phyloP scores from a whole-genome alignment of 2,888 invertebrate species.

The Conistra vaccinii region DNA sequence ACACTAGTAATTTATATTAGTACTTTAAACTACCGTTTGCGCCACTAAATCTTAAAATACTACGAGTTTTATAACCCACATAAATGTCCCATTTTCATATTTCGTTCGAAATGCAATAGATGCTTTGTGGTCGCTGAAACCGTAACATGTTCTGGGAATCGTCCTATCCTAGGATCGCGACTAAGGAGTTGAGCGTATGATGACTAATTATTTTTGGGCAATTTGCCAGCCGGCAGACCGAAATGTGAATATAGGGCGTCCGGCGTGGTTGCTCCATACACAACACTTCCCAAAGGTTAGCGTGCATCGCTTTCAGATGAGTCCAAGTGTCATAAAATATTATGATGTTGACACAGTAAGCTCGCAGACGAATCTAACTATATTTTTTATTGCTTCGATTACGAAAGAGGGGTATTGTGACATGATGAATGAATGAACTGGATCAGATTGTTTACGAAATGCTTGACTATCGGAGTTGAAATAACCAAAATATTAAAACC shows the following conservation, averaged over 20 bases:
- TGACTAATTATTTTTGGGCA: conserved; percentile 89
- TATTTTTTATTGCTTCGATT: conserved; percentile 56
- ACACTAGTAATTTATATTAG: conserved; percentile 3
- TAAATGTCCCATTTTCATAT: conserved; percentile 51
- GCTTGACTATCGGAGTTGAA: conserved; percentile 13
- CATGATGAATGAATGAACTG: conserved; percentile 46
- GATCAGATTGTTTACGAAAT: conserved; percentile 25
- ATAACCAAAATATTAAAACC: neutral
- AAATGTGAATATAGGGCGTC: conserved; percentile 73
- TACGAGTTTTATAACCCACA: conserved; percentile 44
- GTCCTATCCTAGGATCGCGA: conserved; percentile 76
- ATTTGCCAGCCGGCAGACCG: conserved; percentile 80
- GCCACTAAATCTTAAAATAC: conserved; percentile 30
- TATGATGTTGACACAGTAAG: conserved; percentile 59
- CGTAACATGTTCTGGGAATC: conserved; percentile 75
- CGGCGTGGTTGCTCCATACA: conserved; percentile 68
- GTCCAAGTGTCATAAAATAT: conserved; percentile 65
- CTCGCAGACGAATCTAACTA: conserved; percentile 44
- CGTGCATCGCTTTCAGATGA: conserved; percentile 67
- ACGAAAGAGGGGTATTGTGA: conserved; percentile 52
- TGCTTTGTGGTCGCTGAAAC: conserved; percentile 63
- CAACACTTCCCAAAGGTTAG: conserved; percentile 77
- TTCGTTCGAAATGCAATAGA: conserved; percentile 53
- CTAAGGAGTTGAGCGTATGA: conserved; percentile 75
- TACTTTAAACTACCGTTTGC: conserved; percentile 2